Evolutionary conservation across 2,113 vertebrate species (phyloP), one percentile per base, ranked within the genome.

Genomic region (Fregata magnificens): DNA sequence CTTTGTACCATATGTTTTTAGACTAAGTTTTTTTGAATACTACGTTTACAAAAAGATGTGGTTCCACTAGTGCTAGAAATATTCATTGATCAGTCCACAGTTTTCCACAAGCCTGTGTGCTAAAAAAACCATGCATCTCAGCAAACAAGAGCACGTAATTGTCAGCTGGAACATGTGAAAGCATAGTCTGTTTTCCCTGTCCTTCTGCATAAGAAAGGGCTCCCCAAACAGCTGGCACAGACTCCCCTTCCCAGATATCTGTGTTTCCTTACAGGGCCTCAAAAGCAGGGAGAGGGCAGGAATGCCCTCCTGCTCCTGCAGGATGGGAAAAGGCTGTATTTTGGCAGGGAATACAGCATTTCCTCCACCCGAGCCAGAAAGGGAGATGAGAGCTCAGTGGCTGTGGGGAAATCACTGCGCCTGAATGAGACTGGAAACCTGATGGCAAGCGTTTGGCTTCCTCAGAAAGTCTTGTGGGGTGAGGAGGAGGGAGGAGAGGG

Each of bases 331-430:
- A 89, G 24, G 24, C n/a, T 49, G 14, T 21, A 38, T 80, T 72
- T 86, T 9, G 3, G 21, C 45, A 86, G 40, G 25, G 20, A 89
- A 83, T 4, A 26, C 10, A 49, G 7, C 5, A 61, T 69, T 36
- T 80, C 44, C 58, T 76, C 11, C 36, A 72, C 16, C 10, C 1
- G 5, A 67, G 49, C 8, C 32, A n/a, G 22, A 72, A 92, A 69
- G 10, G 11, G n/a, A 80, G 21, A 53, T 0, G 0, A 52, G 10
- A 55, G 49, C 45, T 77, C 63, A 80, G 31, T 4, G 5, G 20
- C 9, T 65, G 10, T 2, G 3, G 7, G 9, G 15, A 82, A 45
- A 72, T 42, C 29, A 7, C 32, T n/a, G 42, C 1, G 1, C 19
- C 38, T 67, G n/a, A 73, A 59, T 25, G 24, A 62, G 32, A 59